Base-by-base conservation (phyloP, 2,797 vertebrate genomes). In the Sebastes hubbsi region DNA sequence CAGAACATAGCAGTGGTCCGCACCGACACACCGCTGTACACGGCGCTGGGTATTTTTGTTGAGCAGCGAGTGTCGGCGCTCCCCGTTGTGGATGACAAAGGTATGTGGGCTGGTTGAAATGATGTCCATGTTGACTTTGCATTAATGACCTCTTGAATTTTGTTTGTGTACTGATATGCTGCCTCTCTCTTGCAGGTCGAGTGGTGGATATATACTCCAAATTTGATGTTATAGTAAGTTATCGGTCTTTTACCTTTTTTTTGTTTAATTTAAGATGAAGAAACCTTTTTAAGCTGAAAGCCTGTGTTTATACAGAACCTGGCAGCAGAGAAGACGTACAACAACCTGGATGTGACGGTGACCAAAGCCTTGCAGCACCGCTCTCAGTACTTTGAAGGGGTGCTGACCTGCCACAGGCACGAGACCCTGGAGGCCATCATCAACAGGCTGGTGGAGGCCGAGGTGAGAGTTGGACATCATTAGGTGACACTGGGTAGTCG, bases 131-230 rank as follows among this genome's bases (percentile, higher is more conserved):
- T 72, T 75, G 4, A 42, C 34, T 82, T 75, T 77, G 10, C n/a
- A 69, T 67, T 13, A 22, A 38, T 72, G 59, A 30, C 29, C 42
- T 55, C 12, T 16, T 81, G 13, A 56, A 5, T 42, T 73, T 30
- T 18, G 12, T 52, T 42, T 58, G 5, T 66, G 0, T 29, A 78
- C 61, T 87, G 11, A 81, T 80, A 13, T 36, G 29, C 6, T 1
- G 9, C 54, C 34, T 84, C 30, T 84, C 55, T 82, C 25, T 78
- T 80, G 59, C 88, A 99, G 98, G 98, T 54, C 97, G 96, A 55
- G 98, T 99, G 84, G 97, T 99, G 85, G 98, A 99, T 89, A 99
- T 99, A 87, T 99, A 99, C 94, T 99, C 98, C 72, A 99, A 99
- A 88, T 99, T 99, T 86, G 98, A 99, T 16, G 98, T 99, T 62